A percentile compares a stretch with the other conserved stretches of the same genome.
These are phyloP conservation scores for Ophioninae sp. DNA, from an alignment of 2,888 invertebrate genomes.

Conservation along the genomic window DNA sequence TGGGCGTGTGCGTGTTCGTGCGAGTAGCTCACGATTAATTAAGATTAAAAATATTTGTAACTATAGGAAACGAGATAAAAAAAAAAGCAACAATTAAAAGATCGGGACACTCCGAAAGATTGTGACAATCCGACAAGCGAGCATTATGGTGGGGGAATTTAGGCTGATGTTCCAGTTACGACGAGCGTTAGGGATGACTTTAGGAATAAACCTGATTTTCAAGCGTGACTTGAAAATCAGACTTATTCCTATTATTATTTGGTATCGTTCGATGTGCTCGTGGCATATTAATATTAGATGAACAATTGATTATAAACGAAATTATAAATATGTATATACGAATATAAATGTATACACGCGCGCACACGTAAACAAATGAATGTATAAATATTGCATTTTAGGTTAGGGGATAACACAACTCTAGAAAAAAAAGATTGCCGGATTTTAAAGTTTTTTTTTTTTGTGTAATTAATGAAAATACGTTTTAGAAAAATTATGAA, in stretches of 20 bases:
- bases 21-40: conserved; percentile 4
- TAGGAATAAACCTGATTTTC: too few species aligned
- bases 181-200: too few species aligned
- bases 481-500: too few species aligned
- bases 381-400: neutral
- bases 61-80: neutral
- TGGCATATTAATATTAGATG: conserved; percentile 52
- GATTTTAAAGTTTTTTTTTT: too few species aligned
- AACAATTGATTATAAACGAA: conserved; percentile 50
- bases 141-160: conserved; percentile 50
- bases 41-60: conserved; percentile 2
- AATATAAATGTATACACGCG: conserved; percentile 58
- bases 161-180: too few species aligned
- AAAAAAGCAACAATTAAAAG: neutral
- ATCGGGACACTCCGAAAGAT: too few species aligned
- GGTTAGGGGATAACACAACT: too few species aligned
- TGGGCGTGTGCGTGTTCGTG: neutral
- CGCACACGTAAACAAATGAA: conserved; percentile 38
- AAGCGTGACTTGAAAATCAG: too few species aligned
- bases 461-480: too few species aligned
- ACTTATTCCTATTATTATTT: too few species aligned
- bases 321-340: conserved; percentile 60
- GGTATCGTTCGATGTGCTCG: conserved; percentile 59
- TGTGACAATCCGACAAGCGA: conserved; percentile 62
- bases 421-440: too few species aligned